Evolutionary conservation across 2,888 invertebrate species (phyloP).

Genomic region (Epinotia demarniana): DNA sequence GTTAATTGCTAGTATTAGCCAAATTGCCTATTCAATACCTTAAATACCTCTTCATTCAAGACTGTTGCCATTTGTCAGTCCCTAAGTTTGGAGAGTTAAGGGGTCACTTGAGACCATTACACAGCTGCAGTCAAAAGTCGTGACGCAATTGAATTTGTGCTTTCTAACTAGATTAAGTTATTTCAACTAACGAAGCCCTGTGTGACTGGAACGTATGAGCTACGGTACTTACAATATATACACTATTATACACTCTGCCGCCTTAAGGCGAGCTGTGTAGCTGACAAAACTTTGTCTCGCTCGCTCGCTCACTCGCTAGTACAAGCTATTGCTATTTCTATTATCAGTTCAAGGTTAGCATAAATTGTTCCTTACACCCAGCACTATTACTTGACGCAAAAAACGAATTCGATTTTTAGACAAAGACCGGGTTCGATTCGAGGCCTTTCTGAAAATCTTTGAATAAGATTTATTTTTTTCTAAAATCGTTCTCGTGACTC

Average conservation of each 20-base stretch:
- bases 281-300: too few species aligned
- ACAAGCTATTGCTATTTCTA: too few species aligned
- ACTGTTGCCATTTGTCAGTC: conserved; percentile 31
- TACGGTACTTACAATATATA: conserved; percentile 1
- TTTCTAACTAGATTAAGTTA: conserved; percentile 33
- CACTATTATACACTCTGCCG: conserved; percentile 4
- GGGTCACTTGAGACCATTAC: conserved; percentile 18
- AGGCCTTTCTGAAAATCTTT: too few species aligned
- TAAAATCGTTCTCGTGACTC: too few species aligned
- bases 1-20: conserved; percentile 22
- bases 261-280: too few species aligned
- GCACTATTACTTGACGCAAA: too few species aligned
- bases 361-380: too few species aligned
- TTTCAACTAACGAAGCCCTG: conserved; percentile 31
- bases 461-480: too few species aligned
- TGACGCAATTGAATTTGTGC: conserved; percentile 23
- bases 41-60: conserved; percentile 25
- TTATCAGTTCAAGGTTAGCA: too few species aligned
- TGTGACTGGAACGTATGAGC: conserved; percentile 28
- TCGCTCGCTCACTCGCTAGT: too few species aligned
- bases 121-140: conserved; percentile 30
- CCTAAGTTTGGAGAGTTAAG: conserved; percentile 19
- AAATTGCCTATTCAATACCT: conserved; percentile 18
- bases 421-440: too few species aligned
- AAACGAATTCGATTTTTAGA: too few species aligned